These are phyloP conservation scores for Miniopterus natalensis DNA, from an alignment of 2,113 vertebrate species.

Conservation along the genomic window DNA sequence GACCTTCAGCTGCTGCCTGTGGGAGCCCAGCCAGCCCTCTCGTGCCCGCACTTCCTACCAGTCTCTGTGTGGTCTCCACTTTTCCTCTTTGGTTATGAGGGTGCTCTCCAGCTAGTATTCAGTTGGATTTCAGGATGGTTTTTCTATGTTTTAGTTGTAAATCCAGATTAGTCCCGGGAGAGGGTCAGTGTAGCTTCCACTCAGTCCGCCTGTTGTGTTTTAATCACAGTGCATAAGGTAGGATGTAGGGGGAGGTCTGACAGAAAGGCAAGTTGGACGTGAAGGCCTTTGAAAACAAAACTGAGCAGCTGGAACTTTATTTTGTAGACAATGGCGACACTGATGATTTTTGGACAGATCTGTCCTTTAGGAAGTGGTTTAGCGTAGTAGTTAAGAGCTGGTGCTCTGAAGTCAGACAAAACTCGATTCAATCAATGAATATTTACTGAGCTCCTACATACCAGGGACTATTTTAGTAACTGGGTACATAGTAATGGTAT, in stretches of 20 bases:
- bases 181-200: too few species aligned
- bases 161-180: too few species aligned
- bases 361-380: neutral
- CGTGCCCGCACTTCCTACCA: too few species aligned
- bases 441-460: conserved; percentile 11
- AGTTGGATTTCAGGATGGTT: too few species aligned
- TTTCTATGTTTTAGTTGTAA: too few species aligned
- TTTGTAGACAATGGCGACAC: neutral
- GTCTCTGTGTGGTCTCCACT: too few species aligned
- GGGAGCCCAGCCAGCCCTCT: too few species aligned
- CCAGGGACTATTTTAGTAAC: neutral
- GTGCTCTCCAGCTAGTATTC: too few species aligned
- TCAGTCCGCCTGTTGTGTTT: too few species aligned
- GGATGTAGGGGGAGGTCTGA: neutral
- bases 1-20: too few species aligned
- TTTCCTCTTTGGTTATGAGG: too few species aligned
- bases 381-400: conserved; percentile 20
- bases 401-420: neutral
- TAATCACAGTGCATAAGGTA: neutral
- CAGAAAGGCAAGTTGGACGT: neutral
- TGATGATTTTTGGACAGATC: neutral
- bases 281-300: conserved; percentile 15
- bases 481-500: neutral
- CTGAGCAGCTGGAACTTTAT: neutral
- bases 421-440: conserved; percentile 4